phyloP scores from a whole-genome alignment of 2,113 vertebrate genomes.

The Machaerirhynchus nigripectus region DNA sequence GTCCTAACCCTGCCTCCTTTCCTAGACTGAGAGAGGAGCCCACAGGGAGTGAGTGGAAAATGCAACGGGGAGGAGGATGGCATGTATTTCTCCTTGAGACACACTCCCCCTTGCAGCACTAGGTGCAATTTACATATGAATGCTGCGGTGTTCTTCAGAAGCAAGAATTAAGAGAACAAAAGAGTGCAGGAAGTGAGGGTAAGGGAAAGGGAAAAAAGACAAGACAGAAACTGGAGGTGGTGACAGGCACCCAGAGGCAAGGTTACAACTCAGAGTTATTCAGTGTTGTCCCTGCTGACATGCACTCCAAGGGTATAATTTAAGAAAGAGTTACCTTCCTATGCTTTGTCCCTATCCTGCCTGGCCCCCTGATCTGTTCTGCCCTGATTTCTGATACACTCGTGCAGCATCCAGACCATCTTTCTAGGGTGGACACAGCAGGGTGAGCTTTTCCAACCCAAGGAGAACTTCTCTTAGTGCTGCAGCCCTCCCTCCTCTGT shows the following conservation, averaged over 20 bases:
- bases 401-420: background rate
- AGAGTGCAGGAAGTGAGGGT: constrained; percentile 30
- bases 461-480: background rate
- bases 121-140: constrained; percentile 59
- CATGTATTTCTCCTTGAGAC: background rate
- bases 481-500: background rate
- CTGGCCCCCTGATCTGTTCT: background rate
- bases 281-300: background rate
- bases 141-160: constrained; percentile 34
- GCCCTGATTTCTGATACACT: background rate
- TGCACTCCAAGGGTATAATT: background rate
- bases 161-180: constrained; percentile 61
- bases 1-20: background rate
- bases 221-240: constrained; percentile 58
- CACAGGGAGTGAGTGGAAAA: background rate
- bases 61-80: background rate
- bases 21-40: background rate
- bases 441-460: background rate
- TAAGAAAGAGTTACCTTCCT: background rate
- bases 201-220: constrained; percentile 10
- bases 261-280: constrained; percentile 6
- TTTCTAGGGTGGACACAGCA: background rate
- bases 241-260: constrained; percentile 46
- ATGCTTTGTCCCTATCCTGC: background rate
- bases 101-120: background rate